These are phyloP conservation scores for Equus przewalskii DNA, from an alignment of 2,113 vertebrate species.

Conservation along the genomic window DNA sequence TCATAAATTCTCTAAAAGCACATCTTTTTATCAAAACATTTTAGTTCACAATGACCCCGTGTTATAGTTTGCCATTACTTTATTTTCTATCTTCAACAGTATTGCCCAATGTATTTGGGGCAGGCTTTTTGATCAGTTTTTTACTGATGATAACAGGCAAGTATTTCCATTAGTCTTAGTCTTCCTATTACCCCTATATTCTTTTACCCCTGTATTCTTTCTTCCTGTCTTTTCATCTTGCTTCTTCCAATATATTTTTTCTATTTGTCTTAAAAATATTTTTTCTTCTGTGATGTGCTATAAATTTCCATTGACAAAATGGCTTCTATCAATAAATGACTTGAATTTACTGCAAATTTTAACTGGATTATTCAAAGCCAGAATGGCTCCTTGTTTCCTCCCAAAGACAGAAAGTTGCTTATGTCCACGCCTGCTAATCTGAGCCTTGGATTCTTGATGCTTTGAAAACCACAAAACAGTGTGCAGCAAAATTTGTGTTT, in stretches of 20 bases:
- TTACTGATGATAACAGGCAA: neutral
- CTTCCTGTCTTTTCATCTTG: slow-evolving; percentile 52
- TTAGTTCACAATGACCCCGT: slow-evolving; percentile 29
- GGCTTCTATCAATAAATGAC: slow-evolving; percentile 41
- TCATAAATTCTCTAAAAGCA: slow-evolving; percentile 44
- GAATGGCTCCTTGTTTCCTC: neutral
- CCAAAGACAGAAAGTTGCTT: slow-evolving; percentile 31
- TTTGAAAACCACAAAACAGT: neutral
- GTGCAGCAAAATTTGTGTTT: slow-evolving; percentile 28
- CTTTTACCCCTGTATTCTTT: slow-evolving; percentile 11
- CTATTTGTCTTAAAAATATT: slow-evolving; percentile 54
- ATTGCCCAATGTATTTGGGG: slow-evolving; percentile 39
- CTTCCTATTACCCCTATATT: neutral
- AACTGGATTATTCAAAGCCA: slow-evolving; percentile 46
- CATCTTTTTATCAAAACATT: slow-evolving; percentile 37
- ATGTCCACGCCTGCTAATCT: slow-evolving; percentile 11
- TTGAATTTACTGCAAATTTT: slow-evolving; percentile 49
- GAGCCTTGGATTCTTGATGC: neutral
- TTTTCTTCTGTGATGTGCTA: neutral
- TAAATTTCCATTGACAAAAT: slow-evolving; percentile 43
- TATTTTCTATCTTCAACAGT: slow-evolving; percentile 44
- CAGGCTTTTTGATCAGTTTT: slow-evolving; percentile 10
- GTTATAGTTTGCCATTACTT: slow-evolving; percentile 43
- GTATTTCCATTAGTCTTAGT: slow-evolving; percentile 42
- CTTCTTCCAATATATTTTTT: slow-evolving; percentile 25